Percentiles rank a stretch among this genome's conserved stretches.
phyloP scores from a whole-genome alignment of 2,113 vertebrate species.

The Trochalopteron elliotii region DNA sequence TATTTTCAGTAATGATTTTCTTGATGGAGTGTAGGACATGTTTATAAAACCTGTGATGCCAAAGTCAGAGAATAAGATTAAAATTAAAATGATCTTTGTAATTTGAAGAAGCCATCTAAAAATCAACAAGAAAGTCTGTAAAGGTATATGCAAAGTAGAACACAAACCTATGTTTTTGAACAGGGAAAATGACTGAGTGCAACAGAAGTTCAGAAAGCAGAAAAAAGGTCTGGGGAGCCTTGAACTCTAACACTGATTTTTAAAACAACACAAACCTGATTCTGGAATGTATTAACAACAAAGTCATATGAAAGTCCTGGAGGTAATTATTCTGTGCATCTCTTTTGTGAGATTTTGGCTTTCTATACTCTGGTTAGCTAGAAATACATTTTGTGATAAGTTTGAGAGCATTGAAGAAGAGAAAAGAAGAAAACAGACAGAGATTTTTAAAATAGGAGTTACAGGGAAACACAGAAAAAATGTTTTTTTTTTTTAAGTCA shows the following conservation, averaged over 20 bases:
- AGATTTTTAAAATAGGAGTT: background rate
- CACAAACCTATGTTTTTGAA: background rate
- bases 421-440: background rate
- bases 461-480: background rate
- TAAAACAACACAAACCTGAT: background rate
- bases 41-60: background rate
- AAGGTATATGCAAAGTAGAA: background rate
- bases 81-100: background rate
- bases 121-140: background rate
- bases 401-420: background rate
- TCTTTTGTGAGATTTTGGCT: background rate
- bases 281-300: background rate
- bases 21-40: background rate
- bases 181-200: background rate
- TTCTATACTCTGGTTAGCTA: background rate
- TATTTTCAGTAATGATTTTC: background rate
- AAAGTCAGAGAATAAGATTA: background rate
- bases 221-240: background rate
- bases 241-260: background rate
- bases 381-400: background rate
- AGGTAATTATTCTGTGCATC: background rate
- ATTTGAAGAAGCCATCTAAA: background rate
- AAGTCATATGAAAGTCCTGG: background rate
- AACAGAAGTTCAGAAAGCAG: background rate
- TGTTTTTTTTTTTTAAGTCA: rapidly evolving